Conservation (phyloP, 2,113 vertebrate species). For the Alouatta palliata region DNA sequence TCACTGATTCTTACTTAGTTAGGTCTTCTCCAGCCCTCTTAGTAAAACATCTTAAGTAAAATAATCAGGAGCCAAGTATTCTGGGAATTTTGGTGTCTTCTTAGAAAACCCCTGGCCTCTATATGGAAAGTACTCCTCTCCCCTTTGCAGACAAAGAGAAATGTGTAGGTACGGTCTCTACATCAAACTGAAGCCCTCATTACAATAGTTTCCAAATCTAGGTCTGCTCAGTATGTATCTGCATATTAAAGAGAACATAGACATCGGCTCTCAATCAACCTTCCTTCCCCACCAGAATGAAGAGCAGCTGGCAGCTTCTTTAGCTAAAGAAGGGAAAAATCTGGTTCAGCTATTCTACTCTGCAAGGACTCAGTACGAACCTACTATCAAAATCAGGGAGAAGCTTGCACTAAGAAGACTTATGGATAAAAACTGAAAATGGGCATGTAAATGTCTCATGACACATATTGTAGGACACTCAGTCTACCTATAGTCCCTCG, state of each 20-base stretch:
- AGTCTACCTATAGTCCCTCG: neutral
- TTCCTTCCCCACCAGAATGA: neutral
- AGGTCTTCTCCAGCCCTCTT: neutral
- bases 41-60: neutral
- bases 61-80: neutral
- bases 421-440: neutral
- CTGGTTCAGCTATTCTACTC: neutral
- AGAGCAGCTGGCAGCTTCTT: constrained; percentile 49
- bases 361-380: neutral
- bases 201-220: neutral
- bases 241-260: neutral
- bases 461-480: too few relatives aligned
- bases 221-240: neutral
- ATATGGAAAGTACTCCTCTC: neutral
- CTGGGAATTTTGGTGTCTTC: neutral
- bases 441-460: neutral
- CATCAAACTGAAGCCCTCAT: neutral
- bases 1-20: neutral
- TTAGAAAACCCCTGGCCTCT: neutral
- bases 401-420: neutral
- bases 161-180: neutral
- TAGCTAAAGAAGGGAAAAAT: constrained; percentile 30
- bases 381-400: neutral
- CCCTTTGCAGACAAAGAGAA: neutral
- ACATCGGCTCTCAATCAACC: constrained; percentile 32